Conservation (phyloP, 2,113 vertebrate species). For the Uria lomvia region DNA sequence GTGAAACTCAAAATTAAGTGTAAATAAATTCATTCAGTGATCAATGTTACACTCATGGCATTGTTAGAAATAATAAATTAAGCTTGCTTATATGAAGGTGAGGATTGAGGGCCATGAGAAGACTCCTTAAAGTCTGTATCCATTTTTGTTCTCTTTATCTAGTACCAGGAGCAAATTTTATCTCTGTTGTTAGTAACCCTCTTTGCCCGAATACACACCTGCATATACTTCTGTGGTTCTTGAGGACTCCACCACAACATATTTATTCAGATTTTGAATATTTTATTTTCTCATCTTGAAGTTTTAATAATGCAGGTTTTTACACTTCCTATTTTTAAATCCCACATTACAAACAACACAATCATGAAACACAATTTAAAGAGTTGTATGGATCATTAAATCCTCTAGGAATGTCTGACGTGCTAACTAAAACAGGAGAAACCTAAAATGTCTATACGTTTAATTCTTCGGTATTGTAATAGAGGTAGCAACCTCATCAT, state of each 20-base stretch:
- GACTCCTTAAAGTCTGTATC: background rate
- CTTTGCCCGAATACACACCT: background rate
- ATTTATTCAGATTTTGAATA: background rate
- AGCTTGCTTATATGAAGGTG: background rate
- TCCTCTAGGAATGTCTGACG: background rate
- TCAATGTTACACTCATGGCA: background rate
- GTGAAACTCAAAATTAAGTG: background rate
- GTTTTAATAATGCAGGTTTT: background rate
- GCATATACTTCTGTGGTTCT: background rate
- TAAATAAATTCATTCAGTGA: background rate
- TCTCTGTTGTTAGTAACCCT: background rate
- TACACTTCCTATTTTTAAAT: background rate
- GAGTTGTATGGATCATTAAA: background rate
- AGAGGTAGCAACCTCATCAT: constrained; percentile 14
- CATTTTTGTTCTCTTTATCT: background rate
- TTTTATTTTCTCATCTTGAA: background rate
- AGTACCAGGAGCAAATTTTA: background rate
- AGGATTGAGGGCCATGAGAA: background rate
- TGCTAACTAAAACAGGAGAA: background rate
- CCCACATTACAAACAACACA: background rate
- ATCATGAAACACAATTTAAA: background rate
- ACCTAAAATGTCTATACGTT: background rate
- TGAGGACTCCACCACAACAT: background rate
- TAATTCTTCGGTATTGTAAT: constrained; percentile 9
- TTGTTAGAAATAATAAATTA: background rate